Evolutionary conservation across 2,888 invertebrate genomes (phyloP).

Genomic region (Cryptus armator): DNA sequence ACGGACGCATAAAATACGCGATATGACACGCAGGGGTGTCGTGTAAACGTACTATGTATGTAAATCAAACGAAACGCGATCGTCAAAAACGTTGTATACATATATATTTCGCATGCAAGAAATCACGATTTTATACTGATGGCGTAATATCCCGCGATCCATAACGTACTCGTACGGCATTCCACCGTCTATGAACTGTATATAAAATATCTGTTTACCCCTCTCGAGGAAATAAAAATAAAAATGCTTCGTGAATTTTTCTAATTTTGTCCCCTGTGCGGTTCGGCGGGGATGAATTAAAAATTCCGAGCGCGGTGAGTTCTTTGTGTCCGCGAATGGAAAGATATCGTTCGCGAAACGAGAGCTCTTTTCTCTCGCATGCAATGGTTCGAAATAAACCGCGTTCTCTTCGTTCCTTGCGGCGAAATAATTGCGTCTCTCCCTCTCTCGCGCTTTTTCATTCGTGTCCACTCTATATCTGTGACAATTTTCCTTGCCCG

Average conservation of each 20-base stretch:
- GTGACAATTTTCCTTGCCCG: neutral
- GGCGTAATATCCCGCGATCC: neutral
- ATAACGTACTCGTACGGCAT: neutral
- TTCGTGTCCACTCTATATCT: neutral
- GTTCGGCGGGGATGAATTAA: slow-evolving; percentile 42
- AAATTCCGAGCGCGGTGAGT: slow-evolving; percentile 39
- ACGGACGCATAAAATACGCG: slow-evolving; percentile 33
- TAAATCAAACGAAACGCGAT: slow-evolving; percentile 11
- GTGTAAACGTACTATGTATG: slow-evolving; percentile 24
- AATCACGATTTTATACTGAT: slow-evolving; percentile 30
- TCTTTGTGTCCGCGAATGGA: slow-evolving; percentile 1
- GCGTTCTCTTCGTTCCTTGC: slow-evolving; percentile 16
- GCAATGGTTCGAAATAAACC: slow-evolving; percentile 40
- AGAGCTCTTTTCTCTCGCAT: slow-evolving; percentile 20
- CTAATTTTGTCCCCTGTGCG: slow-evolving; percentile 20
- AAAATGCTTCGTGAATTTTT: slow-evolving; percentile 44
- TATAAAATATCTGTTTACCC: slow-evolving; percentile 22
- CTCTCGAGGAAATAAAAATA: neutral
- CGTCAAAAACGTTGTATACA: slow-evolving; percentile 24
- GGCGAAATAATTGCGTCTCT: slow-evolving; percentile 48
- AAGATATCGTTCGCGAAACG: slow-evolving; percentile 30
- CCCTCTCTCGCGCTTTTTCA: neutral
- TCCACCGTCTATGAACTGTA: neutral
- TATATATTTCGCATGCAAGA: slow-evolving; percentile 19
- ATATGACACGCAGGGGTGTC: slow-evolving; percentile 16